Base-by-base conservation (phyloP, 2,797 vertebrate genomes). In the Lates japonicus region DNA sequence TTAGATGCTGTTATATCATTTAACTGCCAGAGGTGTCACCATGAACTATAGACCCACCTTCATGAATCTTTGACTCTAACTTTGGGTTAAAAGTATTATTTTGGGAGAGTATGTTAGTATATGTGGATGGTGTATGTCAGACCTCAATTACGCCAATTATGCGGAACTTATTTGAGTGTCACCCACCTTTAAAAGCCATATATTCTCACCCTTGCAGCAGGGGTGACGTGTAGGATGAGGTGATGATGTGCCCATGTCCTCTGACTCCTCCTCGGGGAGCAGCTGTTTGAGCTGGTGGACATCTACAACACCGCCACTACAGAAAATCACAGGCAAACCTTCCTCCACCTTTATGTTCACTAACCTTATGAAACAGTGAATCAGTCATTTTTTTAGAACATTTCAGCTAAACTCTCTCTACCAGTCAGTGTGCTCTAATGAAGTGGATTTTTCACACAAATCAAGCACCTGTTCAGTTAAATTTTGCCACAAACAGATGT, bases 221-320 rank as follows among this genome's bases (percentile, higher is more conserved):
- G 70, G 35, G 33, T 22, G 10, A 46, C 74, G 0, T 66, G 59
- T 55, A 90, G 25, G 85, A 90, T 3, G 94, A 95, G 2, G n/a
- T n/a, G 95, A 96, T 31, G 85, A 89, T 0, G 80, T 68, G n/a
- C 96, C 95, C 0, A 79, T n/a, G 10, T 95, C 95, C 9, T 96
- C 95, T 1, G 95, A 96, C 87, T 96, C 95, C n/a, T n/a, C 51
- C 76, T 96, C 80, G 96, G 96, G 7, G 96, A 96, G 82, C 94
- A 95, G 85, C 93, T 96, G 75, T 96, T 95, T 92, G 95, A 96
- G 48, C 88, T 96, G 44, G 93, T 96, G 39, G 93, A 96, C 33
- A 80, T 94, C 73, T 94, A 94, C 87, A 94, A 95, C 90, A 96
- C 96, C 0, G 95, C 10, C 82, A 95, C 77, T 95, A 0, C 93